These are phyloP conservation scores for Cryptocheilus praepositus DNA, from an alignment of 2,888 invertebrate species.

Conservation along the genomic window DNA sequence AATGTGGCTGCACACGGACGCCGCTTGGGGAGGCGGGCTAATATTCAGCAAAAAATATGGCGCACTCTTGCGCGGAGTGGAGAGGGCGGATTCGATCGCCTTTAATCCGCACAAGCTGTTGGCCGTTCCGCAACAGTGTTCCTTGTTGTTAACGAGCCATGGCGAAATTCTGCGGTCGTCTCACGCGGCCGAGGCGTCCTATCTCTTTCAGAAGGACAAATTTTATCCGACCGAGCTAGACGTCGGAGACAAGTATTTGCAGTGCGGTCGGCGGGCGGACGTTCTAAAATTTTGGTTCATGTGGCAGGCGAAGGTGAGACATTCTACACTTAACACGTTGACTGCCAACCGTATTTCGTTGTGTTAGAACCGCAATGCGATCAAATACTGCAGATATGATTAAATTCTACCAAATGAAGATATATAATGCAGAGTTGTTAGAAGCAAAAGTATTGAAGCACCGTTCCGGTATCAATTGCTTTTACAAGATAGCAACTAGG, in stretches of 20 bases:
- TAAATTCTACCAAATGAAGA: no score
- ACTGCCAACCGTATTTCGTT: no score
- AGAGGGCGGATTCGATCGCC: slow-evolving; percentile 78
- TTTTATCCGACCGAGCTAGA: slow-evolving; percentile 77
- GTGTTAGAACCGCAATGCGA: no score
- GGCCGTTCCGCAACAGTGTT: slow-evolving; percentile 79
- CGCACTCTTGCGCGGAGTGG: slow-evolving; percentile 76
- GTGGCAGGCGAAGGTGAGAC: slow-evolving; percentile 81
- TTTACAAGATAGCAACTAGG: no score
- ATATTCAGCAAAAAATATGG: slow-evolving; percentile 77
- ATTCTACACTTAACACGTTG: no score
- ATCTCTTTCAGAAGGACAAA: slow-evolving; percentile 78
- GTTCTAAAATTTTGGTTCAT: slow-evolving; percentile 84
- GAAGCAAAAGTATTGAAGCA: no score
- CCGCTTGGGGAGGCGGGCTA: slow-evolving; percentile 79
- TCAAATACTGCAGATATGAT: no score
- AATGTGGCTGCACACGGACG: slow-evolving; percentile 80
- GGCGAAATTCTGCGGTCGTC: slow-evolving; percentile 73
- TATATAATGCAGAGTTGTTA: no score
- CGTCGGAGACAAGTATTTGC: slow-evolving; percentile 80
- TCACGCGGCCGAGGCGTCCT: slow-evolving; percentile 76
- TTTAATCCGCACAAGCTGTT: slow-evolving; percentile 81
- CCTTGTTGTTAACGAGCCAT: slow-evolving; percentile 75
- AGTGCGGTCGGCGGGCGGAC: slow-evolving; percentile 83
- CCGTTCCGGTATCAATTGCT: no score